Base-by-base conservation (phyloP, 2,888 invertebrate genomes). In the Ophion costatus region DNA sequence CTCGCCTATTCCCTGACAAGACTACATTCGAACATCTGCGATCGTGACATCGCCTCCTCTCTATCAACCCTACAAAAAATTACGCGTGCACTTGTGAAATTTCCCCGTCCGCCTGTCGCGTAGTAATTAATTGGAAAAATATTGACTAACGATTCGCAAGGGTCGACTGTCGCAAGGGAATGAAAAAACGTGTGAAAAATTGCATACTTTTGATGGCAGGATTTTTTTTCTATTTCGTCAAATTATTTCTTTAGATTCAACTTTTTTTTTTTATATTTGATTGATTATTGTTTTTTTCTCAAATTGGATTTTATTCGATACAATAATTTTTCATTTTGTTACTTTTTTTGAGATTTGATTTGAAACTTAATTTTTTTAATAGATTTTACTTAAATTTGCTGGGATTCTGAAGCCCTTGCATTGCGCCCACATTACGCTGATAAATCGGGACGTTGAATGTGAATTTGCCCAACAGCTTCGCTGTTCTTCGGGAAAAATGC, bases 21-120 rank as follows among this genome's bases (percentile, higher is more conserved):
- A 74, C 56, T 78, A 69, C 45, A 45, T 83, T 84, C 64, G 71
- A 66, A 64, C 84, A 82, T 82, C 84, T 79, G 84, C 69, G 69
- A 29, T 75, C 61, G 66, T 33, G 20, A 67, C 33, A 5, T 9
- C 22, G 42, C 24, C 51, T 51, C 2, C 45, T 5, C 7, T 63
- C 51, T 51, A 51, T 51, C 51, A 51, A 51, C 17, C 17, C 38
- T 45, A 45, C 42, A 69, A 29, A 74, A 20, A 80, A 69, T 4
- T 9, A 17, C 17, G 14, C 51, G 51, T 17, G 17, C 17, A 51
- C 51, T 51, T 17, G 17, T 56, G n/a, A 56, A 77, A 78, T 74
- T 51, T 20, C 74, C 74, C 24, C 24, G 45, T 69, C 67, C 59
- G 38, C 33, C n/a, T 20, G 57, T 67, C 51, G 76, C 22, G 14